Evolutionary conservation across 2,797 vertebrate species (phyloP).

Genomic region (Luscinia luscinia): DNA sequence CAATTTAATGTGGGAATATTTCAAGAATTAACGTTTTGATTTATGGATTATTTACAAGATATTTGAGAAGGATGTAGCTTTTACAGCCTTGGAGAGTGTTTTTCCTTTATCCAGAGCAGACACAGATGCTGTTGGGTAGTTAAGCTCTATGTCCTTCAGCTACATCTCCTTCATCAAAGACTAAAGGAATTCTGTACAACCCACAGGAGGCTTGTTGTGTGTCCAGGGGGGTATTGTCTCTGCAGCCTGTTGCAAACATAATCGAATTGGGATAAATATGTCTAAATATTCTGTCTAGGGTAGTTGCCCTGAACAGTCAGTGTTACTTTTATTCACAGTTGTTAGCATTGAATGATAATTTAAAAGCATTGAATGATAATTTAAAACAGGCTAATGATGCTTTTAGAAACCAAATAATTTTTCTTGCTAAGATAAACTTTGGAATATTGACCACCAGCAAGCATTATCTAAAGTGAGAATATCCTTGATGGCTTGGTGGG

Average conservation of each 20-base stretch:
- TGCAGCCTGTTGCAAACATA: background rate
- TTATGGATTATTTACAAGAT: background rate
- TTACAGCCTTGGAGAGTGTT: background rate
- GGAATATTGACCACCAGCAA: background rate
- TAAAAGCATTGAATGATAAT: background rate
- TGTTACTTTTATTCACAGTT: background rate
- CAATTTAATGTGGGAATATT: background rate
- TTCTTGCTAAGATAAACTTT: background rate
- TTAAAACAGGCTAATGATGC: background rate
- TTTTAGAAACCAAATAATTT: background rate
- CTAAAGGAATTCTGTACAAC: background rate
- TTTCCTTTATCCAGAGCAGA: background rate
- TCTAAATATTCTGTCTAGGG: background rate
- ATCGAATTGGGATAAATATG: background rate
- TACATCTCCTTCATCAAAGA: background rate
- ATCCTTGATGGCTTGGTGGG: background rate
- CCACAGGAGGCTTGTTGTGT: background rate
- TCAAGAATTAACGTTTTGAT: background rate
- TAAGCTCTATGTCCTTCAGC: background rate
- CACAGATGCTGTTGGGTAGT: background rate
- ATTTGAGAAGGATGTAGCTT: background rate
- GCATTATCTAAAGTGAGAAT: background rate
- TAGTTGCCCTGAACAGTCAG: background rate
- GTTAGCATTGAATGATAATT: background rate
- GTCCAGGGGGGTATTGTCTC: background rate